phyloP scores from a whole-genome alignment of 2,797 vertebrate species.

The Sebastolobus altivelis region DNA sequence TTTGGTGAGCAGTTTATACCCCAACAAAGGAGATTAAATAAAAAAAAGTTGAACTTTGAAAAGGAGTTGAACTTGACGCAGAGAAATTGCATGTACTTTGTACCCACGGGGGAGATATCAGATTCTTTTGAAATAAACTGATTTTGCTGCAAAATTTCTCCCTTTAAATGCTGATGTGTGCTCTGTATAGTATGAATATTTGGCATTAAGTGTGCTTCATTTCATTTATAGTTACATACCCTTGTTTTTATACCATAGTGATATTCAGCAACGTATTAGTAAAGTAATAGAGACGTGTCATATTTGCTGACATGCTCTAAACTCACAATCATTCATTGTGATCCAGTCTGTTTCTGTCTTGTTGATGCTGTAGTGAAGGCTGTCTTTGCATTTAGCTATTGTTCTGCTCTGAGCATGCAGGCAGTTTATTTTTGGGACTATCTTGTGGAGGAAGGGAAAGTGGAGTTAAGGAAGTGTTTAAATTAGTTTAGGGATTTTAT shows the following conservation, averaged over 20 bases:
- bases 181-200: not conserved
- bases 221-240: not conserved
- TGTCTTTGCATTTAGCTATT: constrained; percentile 51
- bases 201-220: not conserved
- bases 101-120: too few species aligned
- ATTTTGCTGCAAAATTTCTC: too few species aligned
- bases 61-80: not conserved
- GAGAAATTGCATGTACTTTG: not conserved
- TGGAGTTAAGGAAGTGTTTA: constrained; percentile 77
- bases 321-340: constrained; percentile 5
- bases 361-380: constrained; percentile 18
- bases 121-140: not conserved
- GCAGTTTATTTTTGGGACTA: constrained; percentile 67
- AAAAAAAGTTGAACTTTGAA: too few species aligned
- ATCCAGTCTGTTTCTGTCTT: constrained; percentile 44
- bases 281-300: not conserved
- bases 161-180: too few species aligned
- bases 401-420: constrained; percentile 45
- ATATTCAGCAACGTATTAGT: not conserved
- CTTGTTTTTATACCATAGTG: not conserved
- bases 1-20: not conserved
- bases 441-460: constrained; percentile 65
- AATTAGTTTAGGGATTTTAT: constrained; percentile 79
- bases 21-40: too few species aligned
- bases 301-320: not conserved